These are phyloP conservation scores for Rotaria macrura DNA, from an alignment of 2,888 invertebrate genomes.

Conservation along the genomic window DNA sequence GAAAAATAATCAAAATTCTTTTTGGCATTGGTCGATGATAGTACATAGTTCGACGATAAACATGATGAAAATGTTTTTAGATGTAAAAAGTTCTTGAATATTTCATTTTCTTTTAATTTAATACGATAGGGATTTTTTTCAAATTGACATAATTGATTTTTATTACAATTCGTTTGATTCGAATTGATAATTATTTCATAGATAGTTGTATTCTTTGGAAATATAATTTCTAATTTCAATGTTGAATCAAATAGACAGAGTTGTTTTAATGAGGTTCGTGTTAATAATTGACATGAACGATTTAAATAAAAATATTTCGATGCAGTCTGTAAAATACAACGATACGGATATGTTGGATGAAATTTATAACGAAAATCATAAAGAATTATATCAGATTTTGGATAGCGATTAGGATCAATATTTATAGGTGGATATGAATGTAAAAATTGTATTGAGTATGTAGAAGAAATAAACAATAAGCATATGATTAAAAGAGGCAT, in stretches of 20 bases:
- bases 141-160: background rate
- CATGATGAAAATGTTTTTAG: background rate
- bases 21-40: background rate
- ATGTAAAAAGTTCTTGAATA: background rate
- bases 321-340: background rate
- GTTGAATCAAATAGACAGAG: background rate
- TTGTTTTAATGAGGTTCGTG: background rate
- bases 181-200: background rate
- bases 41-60: background rate
- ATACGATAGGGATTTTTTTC: conserved; percentile 4
- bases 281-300: background rate
- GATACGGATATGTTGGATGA: background rate
- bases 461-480: background rate
- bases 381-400: background rate
- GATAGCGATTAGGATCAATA: background rate
- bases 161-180: background rate
- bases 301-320: background rate
- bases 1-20: conserved; percentile 11
- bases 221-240: background rate
- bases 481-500: background rate
- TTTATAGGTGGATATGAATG: background rate
- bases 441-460: background rate
- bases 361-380: conserved; percentile 7
- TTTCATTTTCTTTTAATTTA: background rate
- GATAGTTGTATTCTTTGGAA: background rate